Conservation (phyloP, 2,888 invertebrate genomes). For the Melieria omissa region DNA sequence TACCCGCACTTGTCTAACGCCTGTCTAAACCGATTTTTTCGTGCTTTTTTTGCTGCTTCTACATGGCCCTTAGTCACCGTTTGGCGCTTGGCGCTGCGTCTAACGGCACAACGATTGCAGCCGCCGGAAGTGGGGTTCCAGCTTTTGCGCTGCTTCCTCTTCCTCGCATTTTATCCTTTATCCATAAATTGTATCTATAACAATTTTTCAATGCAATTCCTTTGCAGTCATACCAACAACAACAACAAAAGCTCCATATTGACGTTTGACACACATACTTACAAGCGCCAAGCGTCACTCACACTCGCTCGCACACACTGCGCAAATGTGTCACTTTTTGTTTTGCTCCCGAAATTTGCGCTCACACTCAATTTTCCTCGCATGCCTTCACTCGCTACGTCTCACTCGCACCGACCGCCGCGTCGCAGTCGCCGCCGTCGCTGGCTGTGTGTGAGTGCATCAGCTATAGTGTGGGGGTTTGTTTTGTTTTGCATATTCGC, state of each 20-base stretch:
- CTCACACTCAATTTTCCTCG: constrained; percentile 12
- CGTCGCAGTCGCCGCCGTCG: background rate
- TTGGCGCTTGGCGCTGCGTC: too few species aligned
- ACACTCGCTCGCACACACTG: background rate
- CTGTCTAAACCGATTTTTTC: constrained; percentile 32
- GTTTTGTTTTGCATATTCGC: constrained; percentile 19
- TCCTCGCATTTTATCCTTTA: background rate
- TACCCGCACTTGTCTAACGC: constrained; percentile 16
- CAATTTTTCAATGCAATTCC: constrained; percentile 48
- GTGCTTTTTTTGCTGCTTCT: background rate
- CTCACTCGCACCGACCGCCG: constrained; percentile 2
- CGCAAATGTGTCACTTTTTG: constrained; percentile 25
- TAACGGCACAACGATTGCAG: too few species aligned
- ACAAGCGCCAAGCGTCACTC: background rate
- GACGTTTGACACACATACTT: constrained; percentile 20
- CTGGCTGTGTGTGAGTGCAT: constrained; percentile 5
- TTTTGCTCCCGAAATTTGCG: constrained; percentile 29
- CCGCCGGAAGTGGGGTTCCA: too few species aligned
- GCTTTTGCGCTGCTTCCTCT: background rate
- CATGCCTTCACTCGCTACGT: constrained; percentile 5
- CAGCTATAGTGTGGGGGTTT: constrained; percentile 17
- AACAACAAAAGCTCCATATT: background rate
- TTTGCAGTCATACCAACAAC: constrained; percentile 38
- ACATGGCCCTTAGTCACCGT: too few species aligned
- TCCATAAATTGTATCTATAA: constrained; percentile 47